Evolutionary conservation across 1,140 invertebrate species (phyloP).

Genomic region (Diorhabda sublineata): DNA sequence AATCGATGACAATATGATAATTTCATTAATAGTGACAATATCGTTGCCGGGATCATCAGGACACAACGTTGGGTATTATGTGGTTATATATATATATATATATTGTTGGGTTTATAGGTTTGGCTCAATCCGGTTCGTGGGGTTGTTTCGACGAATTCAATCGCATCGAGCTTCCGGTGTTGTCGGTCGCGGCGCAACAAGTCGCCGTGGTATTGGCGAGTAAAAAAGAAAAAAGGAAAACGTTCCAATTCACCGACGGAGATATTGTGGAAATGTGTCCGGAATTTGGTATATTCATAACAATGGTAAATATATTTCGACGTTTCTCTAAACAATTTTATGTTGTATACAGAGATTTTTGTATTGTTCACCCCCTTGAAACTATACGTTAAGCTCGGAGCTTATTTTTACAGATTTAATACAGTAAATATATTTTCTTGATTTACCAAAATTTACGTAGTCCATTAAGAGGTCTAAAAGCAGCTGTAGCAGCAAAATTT

Average conservation of each 20-base stretch:
- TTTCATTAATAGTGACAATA: too few species aligned
- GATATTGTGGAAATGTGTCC: constrained; percentile 89
- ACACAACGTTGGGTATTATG: too few species aligned
- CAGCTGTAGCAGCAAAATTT: too few species aligned
- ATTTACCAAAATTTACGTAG: too few species aligned
- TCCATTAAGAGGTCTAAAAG: too few species aligned
- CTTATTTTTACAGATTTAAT: not conserved
- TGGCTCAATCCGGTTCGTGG: constrained; percentile 94
- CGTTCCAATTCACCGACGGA: constrained; percentile 92
- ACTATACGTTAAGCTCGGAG: not conserved
- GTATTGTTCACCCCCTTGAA: too few species aligned
- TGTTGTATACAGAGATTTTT: too few species aligned
- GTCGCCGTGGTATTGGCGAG: constrained; percentile 89
- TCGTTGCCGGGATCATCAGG: too few species aligned
- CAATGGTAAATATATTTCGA: constrained; percentile 67
- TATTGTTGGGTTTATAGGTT: constrained; percentile 50
- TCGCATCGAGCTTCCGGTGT: constrained; percentile 88
- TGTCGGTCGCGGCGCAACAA: constrained; percentile 96
- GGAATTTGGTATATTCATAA: constrained; percentile 96
- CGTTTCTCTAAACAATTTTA: too few species aligned
- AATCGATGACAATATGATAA: too few species aligned
- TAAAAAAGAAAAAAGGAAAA: constrained; percentile 88
- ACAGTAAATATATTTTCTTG: too few species aligned
- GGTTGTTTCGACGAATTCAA: constrained; percentile 98
- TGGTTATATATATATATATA: too few species aligned